These are phyloP conservation scores for Vanessa cardui DNA, from an alignment of 2,888 invertebrate genomes.

Conservation along the genomic window DNA sequence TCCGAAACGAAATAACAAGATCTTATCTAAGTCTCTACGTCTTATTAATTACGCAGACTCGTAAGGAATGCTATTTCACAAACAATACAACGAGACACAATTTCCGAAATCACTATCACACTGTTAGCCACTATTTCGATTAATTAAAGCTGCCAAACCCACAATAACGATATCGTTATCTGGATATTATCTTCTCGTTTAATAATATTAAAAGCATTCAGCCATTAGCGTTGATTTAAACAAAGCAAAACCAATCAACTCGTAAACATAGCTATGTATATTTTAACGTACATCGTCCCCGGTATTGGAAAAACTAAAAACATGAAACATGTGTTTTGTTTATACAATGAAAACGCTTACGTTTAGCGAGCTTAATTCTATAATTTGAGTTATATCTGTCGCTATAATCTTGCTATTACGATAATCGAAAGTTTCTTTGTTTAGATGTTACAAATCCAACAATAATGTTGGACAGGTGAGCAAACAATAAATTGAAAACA, in stretches of 20 bases:
- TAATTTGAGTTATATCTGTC: too few relatives aligned
- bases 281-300: neutral
- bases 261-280: neutral
- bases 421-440: too few relatives aligned
- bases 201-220: constrained; percentile 46
- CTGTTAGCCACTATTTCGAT: constrained; percentile 27
- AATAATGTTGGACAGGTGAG: too few relatives aligned
- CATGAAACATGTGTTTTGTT: too few relatives aligned
- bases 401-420: too few relatives aligned
- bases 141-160: constrained; percentile 39
- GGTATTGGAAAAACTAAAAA: neutral
- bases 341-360: too few relatives aligned
- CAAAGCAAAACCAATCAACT: neutral
- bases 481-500: too few relatives aligned
- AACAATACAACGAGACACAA: constrained; percentile 8
- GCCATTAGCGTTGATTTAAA: constrained; percentile 36
- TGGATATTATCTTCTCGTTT: constrained; percentile 40
- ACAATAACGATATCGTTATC: constrained; percentile 41
- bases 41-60: neutral
- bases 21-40: neutral
- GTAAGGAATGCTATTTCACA: neutral
- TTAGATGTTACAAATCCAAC: too few relatives aligned
- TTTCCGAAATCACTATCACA: constrained; percentile 18
- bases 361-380: too few relatives aligned
- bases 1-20: too few relatives aligned